Conservation (phyloP, 1,140 invertebrate genomes). For the Vanessa atalanta region DNA sequence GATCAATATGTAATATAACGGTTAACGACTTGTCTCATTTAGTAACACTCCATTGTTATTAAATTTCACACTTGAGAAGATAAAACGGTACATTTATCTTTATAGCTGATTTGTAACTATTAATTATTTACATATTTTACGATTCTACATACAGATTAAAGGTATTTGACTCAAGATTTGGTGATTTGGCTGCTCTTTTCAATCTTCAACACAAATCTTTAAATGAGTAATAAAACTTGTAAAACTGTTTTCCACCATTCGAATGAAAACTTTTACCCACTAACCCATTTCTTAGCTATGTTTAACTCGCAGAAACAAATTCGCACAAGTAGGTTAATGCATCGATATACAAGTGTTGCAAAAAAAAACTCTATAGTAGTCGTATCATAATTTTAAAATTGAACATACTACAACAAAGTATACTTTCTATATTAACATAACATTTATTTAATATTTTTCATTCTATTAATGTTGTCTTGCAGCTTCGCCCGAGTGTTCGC, state of each 20-base stretch:
- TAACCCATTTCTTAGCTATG: conserved; percentile 18
- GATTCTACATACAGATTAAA: neutral
- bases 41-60: neutral
- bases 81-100: conserved; percentile 6
- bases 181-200: neutral
- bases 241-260: conserved; percentile 14
- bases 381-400: neutral
- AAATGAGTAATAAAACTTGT: neutral
- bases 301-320: conserved; percentile 19
- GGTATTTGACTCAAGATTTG: neutral
- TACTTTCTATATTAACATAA: no score
- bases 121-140: neutral
- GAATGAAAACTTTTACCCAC: conserved; percentile 8
- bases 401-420: neutral
- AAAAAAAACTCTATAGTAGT: neutral
- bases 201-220: neutral
- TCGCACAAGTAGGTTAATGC: conserved; percentile 8
- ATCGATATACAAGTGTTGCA: conserved; percentile 7
- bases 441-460: no score
- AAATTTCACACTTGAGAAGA: conserved; percentile 5
- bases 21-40: conserved; percentile 6
- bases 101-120: neutral
- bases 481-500: no score
- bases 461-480: no score
- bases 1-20: neutral